These are phyloP conservation scores for Hemistola chrysoprasaria DNA, from an alignment of 2,888 invertebrate species.

Conservation along the genomic window DNA sequence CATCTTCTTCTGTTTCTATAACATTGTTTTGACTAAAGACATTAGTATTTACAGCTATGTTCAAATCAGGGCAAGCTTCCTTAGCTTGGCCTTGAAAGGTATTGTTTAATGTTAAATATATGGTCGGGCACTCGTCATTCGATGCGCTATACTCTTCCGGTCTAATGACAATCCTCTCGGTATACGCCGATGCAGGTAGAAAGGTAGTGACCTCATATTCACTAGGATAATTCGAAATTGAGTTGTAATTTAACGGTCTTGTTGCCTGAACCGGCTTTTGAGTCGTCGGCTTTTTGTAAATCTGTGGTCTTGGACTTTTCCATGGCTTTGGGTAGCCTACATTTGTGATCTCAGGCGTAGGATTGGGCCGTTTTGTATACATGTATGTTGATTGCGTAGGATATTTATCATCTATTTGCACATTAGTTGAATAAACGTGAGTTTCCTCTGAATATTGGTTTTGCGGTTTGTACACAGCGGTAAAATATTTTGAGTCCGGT, in stretches of 20 bases:
- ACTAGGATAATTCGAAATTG: conserved; percentile 47
- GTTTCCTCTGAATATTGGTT: conserved; percentile 47
- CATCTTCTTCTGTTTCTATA: conserved; percentile 70
- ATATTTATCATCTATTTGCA: conserved; percentile 53
- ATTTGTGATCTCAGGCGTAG: conserved; percentile 71
- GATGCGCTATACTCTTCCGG: conserved; percentile 72
- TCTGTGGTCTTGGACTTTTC: conserved; percentile 33
- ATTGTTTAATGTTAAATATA: conserved; percentile 79
- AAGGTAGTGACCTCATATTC: conserved; percentile 71
- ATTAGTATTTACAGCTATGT: conserved; percentile 87
- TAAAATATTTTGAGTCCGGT: conserved; percentile 30
- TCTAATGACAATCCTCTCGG: conserved; percentile 72
- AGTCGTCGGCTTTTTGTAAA: conserved; percentile 49
- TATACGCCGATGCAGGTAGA: conserved; percentile 61
- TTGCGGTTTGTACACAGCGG: conserved; percentile 31
- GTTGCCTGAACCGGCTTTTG: conserved; percentile 52
- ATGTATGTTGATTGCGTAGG: conserved; percentile 55
- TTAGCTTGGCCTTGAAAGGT: conserved; percentile 81
- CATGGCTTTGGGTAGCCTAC: conserved; percentile 67
- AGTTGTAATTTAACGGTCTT: conserved; percentile 53
- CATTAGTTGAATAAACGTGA: conserved; percentile 54
- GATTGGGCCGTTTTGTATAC: conserved; percentile 53
- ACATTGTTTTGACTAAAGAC: conserved; percentile 82
- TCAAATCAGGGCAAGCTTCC: conserved; percentile 86
- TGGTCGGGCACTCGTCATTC: conserved; percentile 78